phyloP scores from a whole-genome alignment of 2,888 invertebrate species.

The Melinopterus prodromus region DNA sequence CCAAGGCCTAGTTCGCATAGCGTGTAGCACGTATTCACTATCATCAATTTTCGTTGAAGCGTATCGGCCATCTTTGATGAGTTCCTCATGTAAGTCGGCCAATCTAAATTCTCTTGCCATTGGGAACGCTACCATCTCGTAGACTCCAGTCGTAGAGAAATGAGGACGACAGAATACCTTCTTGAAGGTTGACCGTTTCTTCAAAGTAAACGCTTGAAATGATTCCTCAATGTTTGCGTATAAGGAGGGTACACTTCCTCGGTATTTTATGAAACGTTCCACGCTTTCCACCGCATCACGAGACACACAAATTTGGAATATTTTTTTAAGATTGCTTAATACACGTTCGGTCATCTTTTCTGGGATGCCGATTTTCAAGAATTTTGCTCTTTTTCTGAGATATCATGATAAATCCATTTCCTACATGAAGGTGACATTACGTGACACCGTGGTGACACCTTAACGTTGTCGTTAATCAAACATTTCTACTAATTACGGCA shows the following conservation, averaged over 20 bases:
- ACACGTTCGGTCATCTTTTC: not conserved
- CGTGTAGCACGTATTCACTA: not conserved
- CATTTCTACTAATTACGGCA: too few relatives aligned
- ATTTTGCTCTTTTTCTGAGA: not conserved
- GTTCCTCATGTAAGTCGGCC: not conserved
- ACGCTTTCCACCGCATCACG: not conserved
- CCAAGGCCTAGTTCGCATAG: not conserved
- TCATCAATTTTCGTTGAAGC: not conserved
- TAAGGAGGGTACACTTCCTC: not conserved
- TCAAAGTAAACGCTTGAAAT: not conserved
- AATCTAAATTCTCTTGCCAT: not conserved
- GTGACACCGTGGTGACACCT: not conserved
- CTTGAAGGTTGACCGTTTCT: not conserved
- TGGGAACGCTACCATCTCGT: not conserved
- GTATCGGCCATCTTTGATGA: not conserved
- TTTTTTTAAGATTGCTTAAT: not conserved
- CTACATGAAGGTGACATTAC: not conserved
- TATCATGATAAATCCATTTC: not conserved
- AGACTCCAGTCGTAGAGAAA: not conserved
- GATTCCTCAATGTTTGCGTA: not conserved
- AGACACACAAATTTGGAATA: not conserved
- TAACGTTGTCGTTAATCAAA: too few relatives aligned
- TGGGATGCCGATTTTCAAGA: not conserved
- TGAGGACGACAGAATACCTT: not conserved
- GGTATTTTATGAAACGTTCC: not conserved